Base-by-base conservation (phyloP, 2,888 invertebrate species). In the Agrochola lychnidis region DNA sequence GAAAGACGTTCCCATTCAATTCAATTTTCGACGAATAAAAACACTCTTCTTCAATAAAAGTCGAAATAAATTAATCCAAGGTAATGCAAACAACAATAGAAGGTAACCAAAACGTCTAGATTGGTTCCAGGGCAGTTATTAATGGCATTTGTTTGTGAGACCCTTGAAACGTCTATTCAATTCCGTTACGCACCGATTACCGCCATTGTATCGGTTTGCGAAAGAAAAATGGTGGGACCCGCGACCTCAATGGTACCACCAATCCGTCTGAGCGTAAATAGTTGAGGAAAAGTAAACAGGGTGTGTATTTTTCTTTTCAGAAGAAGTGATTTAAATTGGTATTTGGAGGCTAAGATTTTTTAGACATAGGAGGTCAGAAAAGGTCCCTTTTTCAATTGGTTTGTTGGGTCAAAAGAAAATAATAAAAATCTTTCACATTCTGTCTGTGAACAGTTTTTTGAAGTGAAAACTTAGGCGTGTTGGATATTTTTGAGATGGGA, bases 61-160 rank as follows among this genome's bases (percentile, higher is more conserved):
- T 79, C 73, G 40, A 77, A 76, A 80, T 81, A 79, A 85, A 80
- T 88, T 76, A 82, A 79, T 77, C 71, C 63, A 72, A 72, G 16
- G 56, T 80, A 84, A 80, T 70, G n/a, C n/a, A 51, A 68, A 80
- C 69, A 79, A 88, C 79, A 88, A 85, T 79, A 10, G 79, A 72
- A 67, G 73, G 70, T 77, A 70, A 70, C 77, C 67, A 73, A 82
- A 79, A 62, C 59, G 48, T 72, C 83, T 75, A 78, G 72, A 85
- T 87, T 86, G 80, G 69, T 84, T 80, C 68, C 36, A 63, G 59
- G 76, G 68, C n/a, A 75, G 83, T 84, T 87, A 89, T 86, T 89
- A 81, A 89, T 89, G 82, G 82, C 73, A 86, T 89, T 89, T 88
- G 87, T 88, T 89, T 88, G 88, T 82, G 73, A 71, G 70, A 63